Conservation (phyloP, 1,140 invertebrate genomes). For the Aphaenogaster floridana region DNA sequence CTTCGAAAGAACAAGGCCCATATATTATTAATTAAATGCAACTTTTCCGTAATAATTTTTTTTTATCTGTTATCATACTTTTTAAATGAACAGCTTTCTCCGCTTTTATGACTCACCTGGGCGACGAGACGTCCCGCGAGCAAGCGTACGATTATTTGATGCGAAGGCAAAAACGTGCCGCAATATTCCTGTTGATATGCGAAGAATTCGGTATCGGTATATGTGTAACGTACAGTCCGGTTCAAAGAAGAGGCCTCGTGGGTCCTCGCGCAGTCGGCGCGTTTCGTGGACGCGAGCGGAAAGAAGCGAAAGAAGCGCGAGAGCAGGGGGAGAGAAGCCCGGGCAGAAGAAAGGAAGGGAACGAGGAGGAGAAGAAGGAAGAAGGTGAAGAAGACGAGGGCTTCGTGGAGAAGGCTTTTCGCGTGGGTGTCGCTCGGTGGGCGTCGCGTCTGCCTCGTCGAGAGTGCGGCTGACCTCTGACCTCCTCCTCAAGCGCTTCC, state of each 20-base stretch:
- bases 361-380: slow-evolving; percentile 70
- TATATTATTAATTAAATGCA: background rate
- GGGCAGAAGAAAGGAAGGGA: slow-evolving; percentile 68
- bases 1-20: background rate
- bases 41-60: background rate
- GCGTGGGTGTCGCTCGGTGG: slow-evolving; percentile 84
- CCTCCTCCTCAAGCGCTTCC: slow-evolving; percentile 78
- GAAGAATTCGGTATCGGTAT: slow-evolving; percentile 36
- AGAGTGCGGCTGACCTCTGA: slow-evolving; percentile 78
- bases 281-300: slow-evolving; percentile 13
- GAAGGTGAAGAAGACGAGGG: slow-evolving; percentile 67
- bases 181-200: slow-evolving; percentile 31
- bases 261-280: slow-evolving; percentile 1
- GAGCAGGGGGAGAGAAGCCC: slow-evolving; percentile 47
- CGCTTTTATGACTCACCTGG: background rate
- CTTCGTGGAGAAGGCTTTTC: slow-evolving; percentile 74
- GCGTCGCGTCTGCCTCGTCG: slow-evolving; percentile 85
- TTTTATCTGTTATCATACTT: background rate
- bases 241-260: background rate
- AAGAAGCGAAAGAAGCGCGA: slow-evolving; percentile 56
- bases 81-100: background rate
- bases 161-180: slow-evolving; percentile 34
- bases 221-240: slow-evolving; percentile 52
- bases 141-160: slow-evolving; percentile 22
- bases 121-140: background rate